Conservation (phyloP, 2,888 invertebrate species). For the Pandemis corylana region DNA sequence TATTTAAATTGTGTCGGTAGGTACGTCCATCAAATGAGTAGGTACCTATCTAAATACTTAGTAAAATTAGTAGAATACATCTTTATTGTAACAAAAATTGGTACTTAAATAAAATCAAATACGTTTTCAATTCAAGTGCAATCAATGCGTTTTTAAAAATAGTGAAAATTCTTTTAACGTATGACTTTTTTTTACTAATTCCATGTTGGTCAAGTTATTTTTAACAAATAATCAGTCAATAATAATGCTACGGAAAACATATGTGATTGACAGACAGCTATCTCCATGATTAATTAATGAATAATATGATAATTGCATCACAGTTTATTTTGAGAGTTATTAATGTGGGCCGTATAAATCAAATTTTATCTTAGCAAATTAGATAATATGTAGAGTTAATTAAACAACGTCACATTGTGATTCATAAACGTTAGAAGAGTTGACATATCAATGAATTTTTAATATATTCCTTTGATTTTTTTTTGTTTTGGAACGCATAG, state of each 20-base stretch:
- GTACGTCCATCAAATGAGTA: too few relatives aligned
- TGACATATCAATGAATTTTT: background rate
- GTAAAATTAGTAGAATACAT: too few relatives aligned
- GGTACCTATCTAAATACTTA: too few relatives aligned
- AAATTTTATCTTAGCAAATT: constrained; percentile 32
- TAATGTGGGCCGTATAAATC: constrained; percentile 30
- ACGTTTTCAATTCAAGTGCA: too few relatives aligned
- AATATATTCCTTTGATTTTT: too few relatives aligned
- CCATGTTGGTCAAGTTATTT: background rate
- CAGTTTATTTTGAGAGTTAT: constrained; percentile 52
- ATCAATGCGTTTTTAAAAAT: background rate
- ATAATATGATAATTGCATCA: constrained; percentile 68
- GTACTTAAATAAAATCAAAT: too few relatives aligned
- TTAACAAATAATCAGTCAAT: constrained; percentile 28
- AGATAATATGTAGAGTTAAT: constrained; percentile 15
- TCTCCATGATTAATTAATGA: constrained; percentile 67
- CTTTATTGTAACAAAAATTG: too few relatives aligned
- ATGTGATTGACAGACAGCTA: constrained; percentile 51
- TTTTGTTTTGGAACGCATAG: too few relatives aligned
- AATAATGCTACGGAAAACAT: constrained; percentile 48
- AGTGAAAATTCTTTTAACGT: background rate
- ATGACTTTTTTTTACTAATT: background rate
- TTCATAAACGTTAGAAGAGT: background rate
- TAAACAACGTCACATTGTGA: background rate
- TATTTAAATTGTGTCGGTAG: too few relatives aligned